Base-by-base conservation (phyloP, 2,888 invertebrate species). In the Macaria liturata region DNA sequence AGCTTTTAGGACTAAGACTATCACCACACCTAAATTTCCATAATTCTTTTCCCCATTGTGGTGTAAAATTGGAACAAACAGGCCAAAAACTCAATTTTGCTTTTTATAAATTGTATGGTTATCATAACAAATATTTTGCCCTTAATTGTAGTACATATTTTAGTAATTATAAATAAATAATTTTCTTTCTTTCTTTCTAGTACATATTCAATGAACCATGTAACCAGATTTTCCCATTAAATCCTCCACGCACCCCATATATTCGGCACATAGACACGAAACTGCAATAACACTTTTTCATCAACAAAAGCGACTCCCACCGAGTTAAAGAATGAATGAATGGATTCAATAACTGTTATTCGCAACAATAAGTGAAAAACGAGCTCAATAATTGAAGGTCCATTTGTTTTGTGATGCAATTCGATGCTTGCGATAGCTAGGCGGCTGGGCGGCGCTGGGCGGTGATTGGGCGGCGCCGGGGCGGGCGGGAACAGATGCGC, bases 401-500 rank as follows among this genome's bases (percentile, higher is more conserved):
- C 65, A 64, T 75, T 71, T 63, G 74, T 74, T 73, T 72, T 74
- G 71, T 76, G 71, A 75, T 71, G 76, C 71, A 84, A 83, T 74
- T 71, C 62, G 78, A 82, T 76, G 71, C 65, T 56, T 43, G 52
- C 48, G 59, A 55, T 55, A 37, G 55, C 55, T 60, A 52, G 59
- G 52, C 58, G 51, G 66, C 66, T 76, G 69, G 80, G 76, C 68
- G 72, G 76, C 67, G 71, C 70, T 71, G 78, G 83, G 81, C 75
- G 77, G 74, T 57, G 64, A 71, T 70, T 78, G 84, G 86, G 86
- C 84, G 85, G 84, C 67, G 64, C 56, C 66, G 75, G 82, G 84
- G 81, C 83, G 83, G 77, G 65, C 64, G 65, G 62, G 65, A 73
- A 76, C 80, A 80, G 71, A 74, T 88, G 90, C 85, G 88, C 83